Evolutionary conservation across 2,888 invertebrate genomes (phyloP).

Genomic region (Acleris cristana): DNA sequence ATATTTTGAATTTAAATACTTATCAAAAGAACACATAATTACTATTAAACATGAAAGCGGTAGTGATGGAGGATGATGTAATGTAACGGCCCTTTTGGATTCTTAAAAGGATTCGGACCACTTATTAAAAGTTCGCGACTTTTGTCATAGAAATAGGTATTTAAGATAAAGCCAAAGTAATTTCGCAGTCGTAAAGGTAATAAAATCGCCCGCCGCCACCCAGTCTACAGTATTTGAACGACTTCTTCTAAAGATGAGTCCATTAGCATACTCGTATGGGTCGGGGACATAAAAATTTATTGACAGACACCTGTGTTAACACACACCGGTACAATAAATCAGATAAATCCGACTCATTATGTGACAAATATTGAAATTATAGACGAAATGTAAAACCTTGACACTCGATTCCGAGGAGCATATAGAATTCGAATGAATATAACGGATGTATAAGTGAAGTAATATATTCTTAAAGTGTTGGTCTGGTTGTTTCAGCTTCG

Average conservation of each 20-base stretch:
- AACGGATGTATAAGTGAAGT: slow-evolving; percentile 11
- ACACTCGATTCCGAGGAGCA: slow-evolving; percentile 46
- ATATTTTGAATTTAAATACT: slow-evolving; percentile 11
- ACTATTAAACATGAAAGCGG: slow-evolving; percentile 2
- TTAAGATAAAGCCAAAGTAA: slow-evolving; percentile 42
- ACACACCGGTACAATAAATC: slow-evolving; percentile 69
- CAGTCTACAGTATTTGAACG: slow-evolving; percentile 70
- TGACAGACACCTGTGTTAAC: slow-evolving; percentile 71
- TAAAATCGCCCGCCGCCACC: slow-evolving; percentile 72
- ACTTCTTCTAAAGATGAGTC: slow-evolving; percentile 62
- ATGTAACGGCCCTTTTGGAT: slow-evolving; percentile 14
- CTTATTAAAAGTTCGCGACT: background rate
- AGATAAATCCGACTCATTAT: slow-evolving; percentile 60
- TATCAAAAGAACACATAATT: background rate
- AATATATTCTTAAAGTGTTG: slow-evolving; percentile 9
- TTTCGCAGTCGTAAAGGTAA: slow-evolving; percentile 47
- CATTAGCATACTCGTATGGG: slow-evolving; percentile 72
- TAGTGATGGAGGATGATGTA: slow-evolving; percentile 12
- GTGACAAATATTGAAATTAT: slow-evolving; percentile 50
- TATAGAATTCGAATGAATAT: slow-evolving; percentile 32
- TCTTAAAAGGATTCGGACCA: background rate
- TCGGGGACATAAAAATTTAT: slow-evolving; percentile 79
- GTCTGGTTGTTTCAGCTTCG: slow-evolving; percentile 73
- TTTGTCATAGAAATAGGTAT: slow-evolving; percentile 11
- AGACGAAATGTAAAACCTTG: slow-evolving; percentile 50